These are phyloP conservation scores for Cyrtorhinus lividipennis DNA, from an alignment of 1,140 invertebrate genomes.

Conservation along the genomic window DNA sequence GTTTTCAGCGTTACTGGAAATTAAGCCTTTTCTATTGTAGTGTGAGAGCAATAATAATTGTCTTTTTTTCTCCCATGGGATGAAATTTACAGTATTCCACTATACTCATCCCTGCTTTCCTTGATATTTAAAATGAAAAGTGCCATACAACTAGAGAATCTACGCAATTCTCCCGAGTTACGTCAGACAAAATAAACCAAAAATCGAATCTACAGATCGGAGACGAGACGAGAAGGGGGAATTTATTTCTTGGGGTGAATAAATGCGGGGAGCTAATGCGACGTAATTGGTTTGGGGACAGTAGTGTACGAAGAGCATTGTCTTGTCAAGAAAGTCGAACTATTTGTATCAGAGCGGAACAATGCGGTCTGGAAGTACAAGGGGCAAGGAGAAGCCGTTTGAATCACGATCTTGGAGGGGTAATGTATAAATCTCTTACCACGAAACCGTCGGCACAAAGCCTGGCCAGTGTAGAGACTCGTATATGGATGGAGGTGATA, in stretches of 20 bases:
- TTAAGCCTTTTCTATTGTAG: no score
- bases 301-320: background rate
- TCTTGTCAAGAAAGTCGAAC: background rate
- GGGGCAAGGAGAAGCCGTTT: background rate
- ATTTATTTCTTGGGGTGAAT: background rate
- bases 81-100: no score
- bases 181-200: background rate
- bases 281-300: background rate
- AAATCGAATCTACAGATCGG: background rate
- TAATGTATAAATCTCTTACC: background rate
- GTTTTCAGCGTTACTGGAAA: no score
- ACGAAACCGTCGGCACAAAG: background rate
- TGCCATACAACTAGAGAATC: no score
- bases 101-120: no score
- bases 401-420: background rate
- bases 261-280: background rate
- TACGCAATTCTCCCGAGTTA: no score
- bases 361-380: background rate
- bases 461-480: no score
- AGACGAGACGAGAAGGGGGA: background rate
- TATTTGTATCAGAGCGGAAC: background rate
- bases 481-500: no score
- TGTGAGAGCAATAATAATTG: no score
- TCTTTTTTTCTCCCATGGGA: no score
- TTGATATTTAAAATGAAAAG: no score